Conservation (phyloP, 2,888 invertebrate species). For the Cylindroiulus punctatus region DNA sequence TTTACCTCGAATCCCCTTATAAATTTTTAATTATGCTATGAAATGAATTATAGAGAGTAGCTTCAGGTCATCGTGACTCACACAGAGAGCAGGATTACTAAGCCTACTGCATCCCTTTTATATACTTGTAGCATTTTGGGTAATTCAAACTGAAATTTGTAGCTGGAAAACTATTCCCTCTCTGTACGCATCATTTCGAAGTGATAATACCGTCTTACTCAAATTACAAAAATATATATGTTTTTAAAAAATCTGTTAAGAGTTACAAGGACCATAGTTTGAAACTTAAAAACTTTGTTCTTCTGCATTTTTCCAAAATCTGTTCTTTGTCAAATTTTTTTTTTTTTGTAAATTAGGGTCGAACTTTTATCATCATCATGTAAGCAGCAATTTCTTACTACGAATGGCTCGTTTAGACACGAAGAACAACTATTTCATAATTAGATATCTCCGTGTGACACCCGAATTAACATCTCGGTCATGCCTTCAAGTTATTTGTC, state of each 20-base stretch:
- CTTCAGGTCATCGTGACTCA: conserved; percentile 24
- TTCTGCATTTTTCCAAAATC: too few species aligned
- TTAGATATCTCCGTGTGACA: neutral
- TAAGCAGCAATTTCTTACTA: neutral
- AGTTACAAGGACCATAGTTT: too few species aligned
- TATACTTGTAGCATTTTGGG: neutral
- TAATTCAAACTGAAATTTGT: neutral
- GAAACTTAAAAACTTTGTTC: too few species aligned
- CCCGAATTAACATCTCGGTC: neutral
- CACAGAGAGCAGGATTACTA: neutral
- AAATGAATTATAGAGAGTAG: conserved; percentile 29
- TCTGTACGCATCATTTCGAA: too few species aligned
- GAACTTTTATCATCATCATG: too few species aligned
- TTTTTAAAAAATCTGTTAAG: too few species aligned
- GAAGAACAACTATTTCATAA: neutral
- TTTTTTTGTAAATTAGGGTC: too few species aligned
- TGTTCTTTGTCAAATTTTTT: too few species aligned
- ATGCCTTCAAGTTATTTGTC: neutral
- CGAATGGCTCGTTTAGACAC: neutral
- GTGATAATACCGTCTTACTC: too few species aligned
- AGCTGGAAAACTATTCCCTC: too few species aligned
- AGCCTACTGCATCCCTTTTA: neutral
- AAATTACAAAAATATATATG: too few species aligned
- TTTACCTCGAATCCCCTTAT: conserved; percentile 4
- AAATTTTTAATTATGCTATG: conserved; percentile 28